These are phyloP conservation scores for Austrolebias charrua DNA, from an alignment of 2,797 vertebrate genomes.

Conservation along the genomic window DNA sequence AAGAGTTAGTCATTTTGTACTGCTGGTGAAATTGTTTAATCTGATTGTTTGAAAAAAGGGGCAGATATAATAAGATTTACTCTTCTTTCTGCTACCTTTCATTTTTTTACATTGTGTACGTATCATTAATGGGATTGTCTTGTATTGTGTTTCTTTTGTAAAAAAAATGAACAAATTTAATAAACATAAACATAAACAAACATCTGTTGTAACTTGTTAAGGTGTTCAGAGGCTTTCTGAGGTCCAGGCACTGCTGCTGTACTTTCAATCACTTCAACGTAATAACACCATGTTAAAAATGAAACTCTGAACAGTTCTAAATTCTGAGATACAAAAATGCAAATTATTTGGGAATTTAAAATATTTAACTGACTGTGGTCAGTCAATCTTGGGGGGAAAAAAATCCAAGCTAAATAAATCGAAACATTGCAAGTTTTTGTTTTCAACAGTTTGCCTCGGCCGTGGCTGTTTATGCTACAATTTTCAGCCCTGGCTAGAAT, in stretches of 20 bases:
- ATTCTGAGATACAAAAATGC: constrained; percentile 13
- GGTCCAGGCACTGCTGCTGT: constrained; percentile 22
- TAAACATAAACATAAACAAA: too few relatives aligned
- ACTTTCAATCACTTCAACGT: constrained; percentile 39
- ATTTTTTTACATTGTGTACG: too few relatives aligned
- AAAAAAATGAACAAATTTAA: too few relatives aligned
- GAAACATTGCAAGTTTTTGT: constrained; percentile 40
- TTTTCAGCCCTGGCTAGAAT: constrained; percentile 27
- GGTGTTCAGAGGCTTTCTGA: background rate
- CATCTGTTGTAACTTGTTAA: constrained; percentile 10
- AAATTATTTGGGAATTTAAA: constrained; percentile 28
- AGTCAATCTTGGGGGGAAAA: constrained; percentile 1
- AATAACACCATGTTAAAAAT: constrained; percentile 17
- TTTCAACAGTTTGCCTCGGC: constrained; percentile 18
- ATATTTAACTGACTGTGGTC: constrained; percentile 23
- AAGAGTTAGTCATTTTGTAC: too few relatives aligned
- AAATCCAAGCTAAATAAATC: constrained; percentile 24
- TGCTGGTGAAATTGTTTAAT: too few relatives aligned
- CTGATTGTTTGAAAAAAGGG: too few relatives aligned
- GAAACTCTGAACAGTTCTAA: constrained; percentile 4
- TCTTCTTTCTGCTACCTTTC: too few relatives aligned
- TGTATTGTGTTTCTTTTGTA: too few relatives aligned
- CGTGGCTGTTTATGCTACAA: constrained; percentile 15
- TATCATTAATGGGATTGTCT: too few relatives aligned
- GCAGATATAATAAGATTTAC: too few relatives aligned